phyloP scores from a whole-genome alignment of 2,113 vertebrate species.

The Malurus elegans region DNA sequence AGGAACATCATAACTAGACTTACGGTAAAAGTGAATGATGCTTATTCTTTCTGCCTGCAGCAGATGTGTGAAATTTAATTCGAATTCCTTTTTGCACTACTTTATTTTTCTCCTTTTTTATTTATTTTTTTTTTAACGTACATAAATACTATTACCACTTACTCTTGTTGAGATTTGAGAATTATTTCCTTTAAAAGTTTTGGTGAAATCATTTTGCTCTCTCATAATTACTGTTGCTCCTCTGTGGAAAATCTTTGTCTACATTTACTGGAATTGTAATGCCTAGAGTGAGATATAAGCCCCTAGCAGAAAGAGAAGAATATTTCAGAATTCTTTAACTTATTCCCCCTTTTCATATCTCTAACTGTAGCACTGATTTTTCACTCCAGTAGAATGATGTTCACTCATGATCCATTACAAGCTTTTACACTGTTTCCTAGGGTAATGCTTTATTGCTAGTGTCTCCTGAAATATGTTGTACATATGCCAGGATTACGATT shows the following conservation, averaged over 20 bases:
- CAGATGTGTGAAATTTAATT: not conserved
- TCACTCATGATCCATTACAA: not conserved
- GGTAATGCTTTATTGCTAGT: not conserved
- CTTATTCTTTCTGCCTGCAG: not conserved
- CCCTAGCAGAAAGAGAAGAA: not conserved
- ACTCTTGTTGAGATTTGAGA: not conserved
- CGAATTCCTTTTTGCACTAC: not conserved
- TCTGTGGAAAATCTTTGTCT: not conserved
- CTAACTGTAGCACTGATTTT: not conserved
- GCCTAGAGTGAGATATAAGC: not conserved
- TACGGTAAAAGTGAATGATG: not conserved
- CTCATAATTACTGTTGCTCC: not conserved
- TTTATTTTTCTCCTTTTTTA: too few relatives aligned
- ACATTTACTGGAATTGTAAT: not conserved
- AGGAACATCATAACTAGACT: not conserved
- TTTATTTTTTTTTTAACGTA: not conserved
- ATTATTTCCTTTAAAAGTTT: not conserved
- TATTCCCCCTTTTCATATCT: not conserved
- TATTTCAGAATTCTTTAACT: not conserved
- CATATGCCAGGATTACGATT: not conserved
- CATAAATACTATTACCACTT: not conserved
- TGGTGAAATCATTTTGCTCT: not conserved
- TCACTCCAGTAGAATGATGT: accelerated
- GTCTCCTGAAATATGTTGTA: not conserved
- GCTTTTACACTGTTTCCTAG: not conserved